Percentiles rank a stretch among this genome's conserved stretches.
Evolutionary conservation across 2,797 vertebrate genomes (phyloP).

Genomic region (Chaetophractus vellerosus): DNA sequence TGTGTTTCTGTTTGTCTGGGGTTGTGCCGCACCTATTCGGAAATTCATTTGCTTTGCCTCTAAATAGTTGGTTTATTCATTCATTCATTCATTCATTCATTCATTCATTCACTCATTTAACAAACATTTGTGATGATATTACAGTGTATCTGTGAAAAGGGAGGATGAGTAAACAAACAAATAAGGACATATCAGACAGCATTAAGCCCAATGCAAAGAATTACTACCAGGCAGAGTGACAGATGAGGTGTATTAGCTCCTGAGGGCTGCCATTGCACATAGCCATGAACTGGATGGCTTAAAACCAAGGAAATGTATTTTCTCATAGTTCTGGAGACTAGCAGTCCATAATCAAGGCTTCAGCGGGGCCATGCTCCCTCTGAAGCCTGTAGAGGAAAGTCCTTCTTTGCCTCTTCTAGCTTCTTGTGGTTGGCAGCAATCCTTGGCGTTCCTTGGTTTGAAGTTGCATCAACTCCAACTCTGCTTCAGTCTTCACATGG

Average conservation of each 20-base stretch:
- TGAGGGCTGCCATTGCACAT: too few species aligned
- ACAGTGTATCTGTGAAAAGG: not conserved
- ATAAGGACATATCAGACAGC: not conserved
- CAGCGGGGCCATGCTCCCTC: too few species aligned
- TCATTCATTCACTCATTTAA: not conserved
- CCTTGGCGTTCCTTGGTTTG: too few species aligned
- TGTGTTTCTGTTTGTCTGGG: not conserved
- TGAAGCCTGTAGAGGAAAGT: too few species aligned
- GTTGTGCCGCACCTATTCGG: not conserved
- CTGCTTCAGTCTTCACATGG: too few species aligned
- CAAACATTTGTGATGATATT: not conserved
- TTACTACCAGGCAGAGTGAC: not conserved
- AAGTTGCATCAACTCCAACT: too few species aligned
- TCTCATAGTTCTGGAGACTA: too few species aligned
- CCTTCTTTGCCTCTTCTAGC: too few species aligned
- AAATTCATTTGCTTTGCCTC: not conserved
- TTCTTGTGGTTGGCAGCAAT: too few species aligned
- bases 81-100: not conserved
- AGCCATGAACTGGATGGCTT: too few species aligned
- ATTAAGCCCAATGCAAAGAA: conserved; percentile 8
- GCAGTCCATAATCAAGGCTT: too few species aligned
- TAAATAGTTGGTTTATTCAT: not conserved
- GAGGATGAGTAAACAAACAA: not conserved
- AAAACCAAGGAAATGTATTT: too few species aligned
- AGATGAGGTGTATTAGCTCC: not conserved